These are phyloP conservation scores for Pantherophis vulpinus DNA, from an alignment of 2,797 vertebrate genomes.

Conservation along the genomic window DNA sequence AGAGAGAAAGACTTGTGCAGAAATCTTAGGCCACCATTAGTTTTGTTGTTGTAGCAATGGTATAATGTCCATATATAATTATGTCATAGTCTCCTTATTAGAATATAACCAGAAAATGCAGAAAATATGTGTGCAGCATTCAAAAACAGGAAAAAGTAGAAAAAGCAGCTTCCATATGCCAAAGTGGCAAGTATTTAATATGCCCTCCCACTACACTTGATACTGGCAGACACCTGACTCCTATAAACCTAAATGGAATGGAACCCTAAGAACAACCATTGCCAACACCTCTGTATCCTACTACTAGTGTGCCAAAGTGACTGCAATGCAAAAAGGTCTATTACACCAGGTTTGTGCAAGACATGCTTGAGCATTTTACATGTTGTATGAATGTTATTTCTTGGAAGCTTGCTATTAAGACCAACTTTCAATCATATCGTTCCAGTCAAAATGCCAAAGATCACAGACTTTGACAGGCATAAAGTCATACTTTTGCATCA, in stretches of 20 bases:
- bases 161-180: background rate
- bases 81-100: background rate
- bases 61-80: background rate
- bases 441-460: background rate
- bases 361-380: background rate
- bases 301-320: background rate
- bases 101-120: background rate
- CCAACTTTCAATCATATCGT: background rate
- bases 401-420: background rate
- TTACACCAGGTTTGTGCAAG: background rate
- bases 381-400: background rate
- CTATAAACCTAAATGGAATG: background rate
- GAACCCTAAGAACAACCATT: background rate
- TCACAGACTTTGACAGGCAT: background rate
- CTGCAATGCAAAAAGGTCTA: background rate
- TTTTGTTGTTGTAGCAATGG: background rate
- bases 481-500: background rate
- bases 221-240: background rate
- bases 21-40: background rate
- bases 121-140: background rate
- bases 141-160: background rate
- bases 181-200: background rate
- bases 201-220: background rate
- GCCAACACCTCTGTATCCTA: background rate
- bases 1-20: background rate